Percentiles rank a stretch among this genome's conserved stretches.
Evolutionary conservation across 2,797 vertebrate genomes (phyloP).

Genomic region (Pseudomugil gertrudae): DNA sequence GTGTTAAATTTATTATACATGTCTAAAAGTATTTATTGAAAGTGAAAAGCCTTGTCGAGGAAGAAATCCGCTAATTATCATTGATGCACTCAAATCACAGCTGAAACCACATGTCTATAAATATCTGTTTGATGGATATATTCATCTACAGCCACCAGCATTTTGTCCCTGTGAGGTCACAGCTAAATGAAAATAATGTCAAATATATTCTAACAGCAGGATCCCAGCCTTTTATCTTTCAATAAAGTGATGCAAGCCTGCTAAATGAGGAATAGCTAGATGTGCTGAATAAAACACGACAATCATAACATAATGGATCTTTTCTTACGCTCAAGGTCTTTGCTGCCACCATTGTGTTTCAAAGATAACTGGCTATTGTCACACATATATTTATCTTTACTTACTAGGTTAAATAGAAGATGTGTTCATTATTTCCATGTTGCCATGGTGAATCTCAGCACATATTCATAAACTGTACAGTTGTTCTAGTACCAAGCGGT

Average conservation of each 20-base stretch:
- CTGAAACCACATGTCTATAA: slow-evolving; percentile 2
- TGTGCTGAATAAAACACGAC: not conserved
- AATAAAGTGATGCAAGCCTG: not conserved
- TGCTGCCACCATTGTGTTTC: not conserved
- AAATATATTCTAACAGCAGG: not conserved
- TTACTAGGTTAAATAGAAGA: slow-evolving; percentile 3
- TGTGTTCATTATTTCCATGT: slow-evolving; percentile 1
- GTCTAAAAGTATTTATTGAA: not conserved
- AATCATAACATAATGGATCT: not conserved
- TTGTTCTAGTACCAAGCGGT: no score
- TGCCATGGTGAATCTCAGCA: slow-evolving; percentile 15
- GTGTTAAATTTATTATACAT: not conserved
- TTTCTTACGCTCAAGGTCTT: not conserved
- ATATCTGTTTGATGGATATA: slow-evolving; percentile 22
- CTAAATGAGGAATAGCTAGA: not conserved
- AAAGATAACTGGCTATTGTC: not conserved
- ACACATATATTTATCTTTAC: not conserved
- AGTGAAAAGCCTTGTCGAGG: not conserved
- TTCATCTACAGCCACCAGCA: slow-evolving; percentile 6
- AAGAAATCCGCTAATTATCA: slow-evolving; percentile 3
- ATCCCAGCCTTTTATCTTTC: not conserved
- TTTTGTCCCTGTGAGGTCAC: slow-evolving; percentile 22
- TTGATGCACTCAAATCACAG: slow-evolving; percentile 3
- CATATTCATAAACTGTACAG: not conserved
- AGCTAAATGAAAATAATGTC: not conserved